phyloP scores from a whole-genome alignment of 1,140 invertebrate species.

The Drosophila nigrodunni region DNA sequence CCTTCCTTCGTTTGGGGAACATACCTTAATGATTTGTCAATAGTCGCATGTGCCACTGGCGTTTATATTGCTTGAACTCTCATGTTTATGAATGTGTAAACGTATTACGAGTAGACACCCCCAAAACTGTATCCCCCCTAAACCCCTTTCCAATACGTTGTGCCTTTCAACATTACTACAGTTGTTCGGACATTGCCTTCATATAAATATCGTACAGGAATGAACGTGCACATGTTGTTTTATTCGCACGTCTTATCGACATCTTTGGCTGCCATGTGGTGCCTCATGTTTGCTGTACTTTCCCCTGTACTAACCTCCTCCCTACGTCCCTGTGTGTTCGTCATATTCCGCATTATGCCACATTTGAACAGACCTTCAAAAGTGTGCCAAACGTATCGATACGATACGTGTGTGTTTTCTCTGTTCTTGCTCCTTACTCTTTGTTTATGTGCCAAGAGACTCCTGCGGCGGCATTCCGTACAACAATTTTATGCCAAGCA shows the following conservation, averaged over 20 bases:
- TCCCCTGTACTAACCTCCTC: background rate
- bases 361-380: constrained; percentile 41
- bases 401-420: constrained; percentile 27
- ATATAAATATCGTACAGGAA: constrained; percentile 8
- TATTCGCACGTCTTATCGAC: constrained; percentile 49
- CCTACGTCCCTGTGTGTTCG: background rate
- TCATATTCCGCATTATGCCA: constrained; percentile 19
- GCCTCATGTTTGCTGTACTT: constrained; percentile 13
- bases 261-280: constrained; percentile 46
- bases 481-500: constrained; percentile 24
- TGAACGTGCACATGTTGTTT: constrained; percentile 28
- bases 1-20: constrained; percentile 6
- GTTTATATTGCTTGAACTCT: constrained; percentile 47
- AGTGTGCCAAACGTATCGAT: constrained; percentile 54
- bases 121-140: background rate
- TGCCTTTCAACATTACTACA: background rate
- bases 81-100: constrained; percentile 57
- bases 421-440: background rate
- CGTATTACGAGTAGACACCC: constrained; percentile 32
- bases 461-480: constrained; percentile 37
- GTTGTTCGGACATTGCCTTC: constrained; percentile 43
- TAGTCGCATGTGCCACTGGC: constrained; percentile 50
- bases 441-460: constrained; percentile 38
- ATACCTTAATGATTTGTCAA: constrained; percentile 67
- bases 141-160: background rate